These are phyloP conservation scores for Harpalus rubripes DNA, from an alignment of 2,888 invertebrate species.

Conservation along the genomic window DNA sequence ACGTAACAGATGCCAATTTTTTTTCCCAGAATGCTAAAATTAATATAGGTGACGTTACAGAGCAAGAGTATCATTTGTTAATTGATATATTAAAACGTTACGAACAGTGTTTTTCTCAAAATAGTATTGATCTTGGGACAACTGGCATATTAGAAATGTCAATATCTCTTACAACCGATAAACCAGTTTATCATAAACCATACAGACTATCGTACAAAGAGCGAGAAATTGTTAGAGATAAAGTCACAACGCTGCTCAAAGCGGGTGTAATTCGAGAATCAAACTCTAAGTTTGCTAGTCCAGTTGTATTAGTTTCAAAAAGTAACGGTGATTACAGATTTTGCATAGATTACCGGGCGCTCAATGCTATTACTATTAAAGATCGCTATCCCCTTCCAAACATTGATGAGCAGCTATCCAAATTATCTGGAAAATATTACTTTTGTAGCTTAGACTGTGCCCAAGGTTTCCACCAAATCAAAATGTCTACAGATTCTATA, in stretches of 20 bases:
- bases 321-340: slow-evolving; percentile 70
- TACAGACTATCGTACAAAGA: too few species aligned
- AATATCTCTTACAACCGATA: background rate
- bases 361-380: slow-evolving; percentile 72
- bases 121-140: slow-evolving; percentile 10
- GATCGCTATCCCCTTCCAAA: slow-evolving; percentile 72
- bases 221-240: slow-evolving; percentile 18
- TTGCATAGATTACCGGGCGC: slow-evolving; percentile 71
- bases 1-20: background rate
- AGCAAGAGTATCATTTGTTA: background rate
- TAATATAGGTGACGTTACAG: background rate
- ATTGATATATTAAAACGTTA: slow-evolving; percentile 1
- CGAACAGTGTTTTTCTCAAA: slow-evolving; percentile 15
- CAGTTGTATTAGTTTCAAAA: slow-evolving; percentile 69
- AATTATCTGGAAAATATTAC: slow-evolving; percentile 69
- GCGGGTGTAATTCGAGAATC: slow-evolving; percentile 69
- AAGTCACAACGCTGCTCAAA: background rate
- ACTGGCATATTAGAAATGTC: slow-evolving; percentile 5
- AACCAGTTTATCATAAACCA: slow-evolving; percentile 38
- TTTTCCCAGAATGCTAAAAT: background rate
- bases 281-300: slow-evolving; percentile 70
- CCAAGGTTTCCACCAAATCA: slow-evolving; percentile 73
- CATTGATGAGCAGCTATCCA: slow-evolving; percentile 72
- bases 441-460: slow-evolving; percentile 72
- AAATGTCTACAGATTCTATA: slow-evolving; percentile 70